A percentile compares a stretch with the other conserved stretches of the same genome.
phyloP scores from a whole-genome alignment of 1,140 invertebrate genomes.

The Triops cancriformis region DNA sequence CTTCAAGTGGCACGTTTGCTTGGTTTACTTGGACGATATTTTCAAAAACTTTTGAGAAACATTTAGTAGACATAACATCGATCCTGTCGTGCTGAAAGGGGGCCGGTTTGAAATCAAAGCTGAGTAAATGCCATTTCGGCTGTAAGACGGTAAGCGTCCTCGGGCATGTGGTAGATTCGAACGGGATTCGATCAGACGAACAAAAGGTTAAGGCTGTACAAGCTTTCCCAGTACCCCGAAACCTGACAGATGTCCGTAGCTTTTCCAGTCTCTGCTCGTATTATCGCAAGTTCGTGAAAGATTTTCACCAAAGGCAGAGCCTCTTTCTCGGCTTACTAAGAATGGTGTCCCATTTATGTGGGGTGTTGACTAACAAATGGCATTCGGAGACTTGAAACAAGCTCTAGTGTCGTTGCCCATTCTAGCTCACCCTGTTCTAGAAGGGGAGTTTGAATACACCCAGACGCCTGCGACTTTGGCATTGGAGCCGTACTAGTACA shows the following conservation, averaged over 20 bases:
- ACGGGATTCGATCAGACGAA: constrained; percentile 18
- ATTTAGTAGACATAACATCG: neutral
- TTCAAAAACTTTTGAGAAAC: neutral
- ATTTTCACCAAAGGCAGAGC: constrained; percentile 38
- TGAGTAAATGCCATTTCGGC: neutral
- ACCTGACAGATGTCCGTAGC: constrained; percentile 27
- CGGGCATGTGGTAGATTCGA: constrained; percentile 28
- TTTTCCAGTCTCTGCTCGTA: constrained; percentile 30
- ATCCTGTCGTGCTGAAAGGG: neutral
- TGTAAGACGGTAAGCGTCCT: constrained; percentile 11
- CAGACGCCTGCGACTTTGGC: constrained; percentile 36
- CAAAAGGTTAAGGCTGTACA: constrained; percentile 29
- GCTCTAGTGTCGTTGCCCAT: constrained; percentile 36
- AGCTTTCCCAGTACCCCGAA: constrained; percentile 25
- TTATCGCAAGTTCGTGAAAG: constrained; percentile 37
- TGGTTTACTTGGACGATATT: constrained; percentile 18
- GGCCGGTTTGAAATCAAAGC: neutral
- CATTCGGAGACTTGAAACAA: constrained; percentile 36
- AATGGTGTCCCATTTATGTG: constrained; percentile 35
- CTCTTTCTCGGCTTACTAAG: constrained; percentile 35
- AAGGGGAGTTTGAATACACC: constrained; percentile 36
- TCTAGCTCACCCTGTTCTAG: constrained; percentile 36
- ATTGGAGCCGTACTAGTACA: constrained; percentile 37
- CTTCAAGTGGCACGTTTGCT: neutral
- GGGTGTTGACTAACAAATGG: constrained; percentile 33